Evolutionary conservation across 2,113 vertebrate genomes (phyloP), one percentile per base, ranked within the genome.

Genomic region (Copsychus sechellarum): DNA sequence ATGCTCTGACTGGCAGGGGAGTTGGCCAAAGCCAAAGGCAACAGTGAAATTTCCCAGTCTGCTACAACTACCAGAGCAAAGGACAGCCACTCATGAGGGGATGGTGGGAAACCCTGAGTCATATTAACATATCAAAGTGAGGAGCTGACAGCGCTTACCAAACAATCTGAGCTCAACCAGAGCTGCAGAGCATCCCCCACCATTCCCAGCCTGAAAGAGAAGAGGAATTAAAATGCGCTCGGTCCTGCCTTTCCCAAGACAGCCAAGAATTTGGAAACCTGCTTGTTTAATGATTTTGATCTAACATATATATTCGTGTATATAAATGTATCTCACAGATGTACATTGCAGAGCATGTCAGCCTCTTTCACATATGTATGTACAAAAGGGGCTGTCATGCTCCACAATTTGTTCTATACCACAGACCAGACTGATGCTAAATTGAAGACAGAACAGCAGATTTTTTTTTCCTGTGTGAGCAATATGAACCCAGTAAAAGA

Each of bases 1-100:
- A 95, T 88, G 90, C 90, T 96, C 91, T 98, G 98, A 99, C 96
- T 98, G 98, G 98, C 98, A 99, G 98, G 96, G 86, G 78, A 94
- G 78, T 95, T 93, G 74, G 95, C 82, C 83, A 95, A 98, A 97
- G 96, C 96, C 97, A 97, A 97, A 97, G 95, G 97, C 97, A 96
- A 96, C 93, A 91, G 65, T 88, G 91, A 97, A 97, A 97, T 97
- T 98, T 97, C 98, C 97, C 97, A 97, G 93, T 91, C 97, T 96
- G 78, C 97, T 97, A 97, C 96, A 97, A 97, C 94, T 73, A 95
- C 96, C 50, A 70, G 94, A 97, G 95, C 97, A 91, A 96, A 97
- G 98, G 97, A 95, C 97, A 87, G 93, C 96, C 91, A 80, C 92
- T 97, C 97, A 73, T 14, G 1, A 28, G 95, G 88, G 96, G 93